These are phyloP conservation scores for Acanthosoma haemorrhoidale DNA, from an alignment of 2,888 invertebrate genomes.

Conservation along the genomic window DNA sequence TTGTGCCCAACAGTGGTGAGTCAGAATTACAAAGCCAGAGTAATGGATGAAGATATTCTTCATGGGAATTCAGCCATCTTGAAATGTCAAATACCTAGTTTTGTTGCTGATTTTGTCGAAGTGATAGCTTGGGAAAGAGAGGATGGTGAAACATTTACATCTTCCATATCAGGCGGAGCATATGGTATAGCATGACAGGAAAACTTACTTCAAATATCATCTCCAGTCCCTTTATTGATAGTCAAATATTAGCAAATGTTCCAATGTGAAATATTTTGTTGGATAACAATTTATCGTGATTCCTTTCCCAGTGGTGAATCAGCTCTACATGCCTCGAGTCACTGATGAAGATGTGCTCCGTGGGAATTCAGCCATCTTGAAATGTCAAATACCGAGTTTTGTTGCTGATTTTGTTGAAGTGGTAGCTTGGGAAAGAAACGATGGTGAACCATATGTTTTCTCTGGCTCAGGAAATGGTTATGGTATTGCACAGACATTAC, in stretches of 20 bases:
- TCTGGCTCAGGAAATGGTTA: slow-evolving; percentile 18
- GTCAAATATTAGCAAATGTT: too few species aligned
- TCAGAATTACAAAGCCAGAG: slow-evolving; percentile 83
- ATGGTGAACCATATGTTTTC: slow-evolving; percentile 35
- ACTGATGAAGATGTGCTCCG: slow-evolving; percentile 84
- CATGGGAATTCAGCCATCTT: slow-evolving; percentile 78
- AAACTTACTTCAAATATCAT: too few species aligned
- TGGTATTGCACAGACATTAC: slow-evolving; percentile 49
- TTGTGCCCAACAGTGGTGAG: slow-evolving; percentile 72
- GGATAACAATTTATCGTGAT: background rate
- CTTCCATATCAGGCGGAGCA: slow-evolving; percentile 45
- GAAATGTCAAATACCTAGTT: slow-evolving; percentile 82
- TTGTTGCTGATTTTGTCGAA: slow-evolving; percentile 83
- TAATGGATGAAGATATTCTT: slow-evolving; percentile 83
- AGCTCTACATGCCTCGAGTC: slow-evolving; percentile 82
- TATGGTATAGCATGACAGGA: slow-evolving; percentile 16
- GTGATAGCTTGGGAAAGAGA: slow-evolving; percentile 77
- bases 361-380: slow-evolving; percentile 79
- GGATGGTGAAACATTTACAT: slow-evolving; percentile 47
- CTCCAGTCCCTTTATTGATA: too few species aligned
- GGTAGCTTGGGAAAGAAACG: slow-evolving; percentile 65
- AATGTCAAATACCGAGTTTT: slow-evolving; percentile 84
- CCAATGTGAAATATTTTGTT: background rate
- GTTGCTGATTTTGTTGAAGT: slow-evolving; percentile 87
- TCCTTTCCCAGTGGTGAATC: slow-evolving; percentile 67